phyloP scores from a whole-genome alignment of 2,113 vertebrate species.

The Mormoops blainvillei region DNA sequence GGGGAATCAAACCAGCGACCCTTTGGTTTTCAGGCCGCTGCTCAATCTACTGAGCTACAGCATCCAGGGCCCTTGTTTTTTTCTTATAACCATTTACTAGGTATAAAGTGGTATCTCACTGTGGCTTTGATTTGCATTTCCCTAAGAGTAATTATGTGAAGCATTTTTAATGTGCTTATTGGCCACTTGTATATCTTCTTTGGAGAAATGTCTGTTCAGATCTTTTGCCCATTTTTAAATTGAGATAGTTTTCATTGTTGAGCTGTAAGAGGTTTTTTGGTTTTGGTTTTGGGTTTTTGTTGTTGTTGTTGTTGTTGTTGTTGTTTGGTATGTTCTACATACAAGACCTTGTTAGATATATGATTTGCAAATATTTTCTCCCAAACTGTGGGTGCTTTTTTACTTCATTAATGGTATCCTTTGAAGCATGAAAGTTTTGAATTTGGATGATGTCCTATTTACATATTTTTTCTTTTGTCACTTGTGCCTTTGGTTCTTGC shows the following conservation, averaged over 20 bases:
- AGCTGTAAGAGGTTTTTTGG: background rate
- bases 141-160: background rate
- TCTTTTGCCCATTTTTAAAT: background rate
- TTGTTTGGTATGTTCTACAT: background rate
- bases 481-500: background rate
- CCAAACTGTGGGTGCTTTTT: background rate
- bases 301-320: background rate
- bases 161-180: background rate
- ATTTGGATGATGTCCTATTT: background rate
- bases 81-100: background rate
- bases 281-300: background rate
- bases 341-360: background rate
- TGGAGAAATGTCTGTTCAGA: background rate
- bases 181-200: background rate
- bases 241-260: background rate
- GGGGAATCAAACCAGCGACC: too few relatives aligned
- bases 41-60: too few relatives aligned
- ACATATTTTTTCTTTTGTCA: background rate
- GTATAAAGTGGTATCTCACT: background rate
- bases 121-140: slow-evolving; percentile 16
- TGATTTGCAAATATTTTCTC: background rate
- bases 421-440: background rate
- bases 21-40: too few relatives aligned
- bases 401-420: background rate
- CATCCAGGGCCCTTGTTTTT: too few relatives aligned